These are phyloP conservation scores for Aix galericulata DNA, from an alignment of 2,113 vertebrate genomes.

Conservation along the genomic window DNA sequence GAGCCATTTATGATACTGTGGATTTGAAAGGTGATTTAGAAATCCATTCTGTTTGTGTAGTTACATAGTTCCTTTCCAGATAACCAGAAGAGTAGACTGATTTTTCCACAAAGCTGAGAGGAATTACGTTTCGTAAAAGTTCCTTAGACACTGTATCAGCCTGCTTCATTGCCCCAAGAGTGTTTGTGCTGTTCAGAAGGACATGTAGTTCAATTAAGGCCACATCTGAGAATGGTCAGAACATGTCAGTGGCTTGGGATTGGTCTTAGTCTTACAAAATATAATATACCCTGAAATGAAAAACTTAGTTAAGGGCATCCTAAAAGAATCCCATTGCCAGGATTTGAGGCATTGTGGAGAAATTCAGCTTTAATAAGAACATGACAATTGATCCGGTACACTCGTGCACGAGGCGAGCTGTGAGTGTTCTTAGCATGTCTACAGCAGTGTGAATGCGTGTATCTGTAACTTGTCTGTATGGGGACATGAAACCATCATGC, in stretches of 20 bases:
- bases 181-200: background rate
- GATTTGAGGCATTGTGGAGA: background rate
- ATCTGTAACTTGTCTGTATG: background rate
- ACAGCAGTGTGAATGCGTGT: background rate
- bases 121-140: background rate
- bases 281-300: background rate
- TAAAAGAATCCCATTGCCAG: background rate
- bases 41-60: fast-evolving
- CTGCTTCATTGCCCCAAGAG: background rate
- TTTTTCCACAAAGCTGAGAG: background rate
- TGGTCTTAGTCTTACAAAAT: background rate
- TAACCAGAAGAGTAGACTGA: background rate
- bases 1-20: background rate
- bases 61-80: background rate
- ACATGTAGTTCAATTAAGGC: background rate
- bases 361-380: background rate
- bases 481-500: background rate
- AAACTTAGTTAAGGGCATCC: background rate
- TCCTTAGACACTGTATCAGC: background rate
- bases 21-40: background rate
- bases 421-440: background rate
- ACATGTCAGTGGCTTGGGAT: background rate
- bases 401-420: background rate
- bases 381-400: fast-evolving
- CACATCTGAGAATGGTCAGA: background rate